These are phyloP conservation scores for Coboldia fuscipes DNA, from an alignment of 1,140 invertebrate species.

Conservation along the genomic window DNA sequence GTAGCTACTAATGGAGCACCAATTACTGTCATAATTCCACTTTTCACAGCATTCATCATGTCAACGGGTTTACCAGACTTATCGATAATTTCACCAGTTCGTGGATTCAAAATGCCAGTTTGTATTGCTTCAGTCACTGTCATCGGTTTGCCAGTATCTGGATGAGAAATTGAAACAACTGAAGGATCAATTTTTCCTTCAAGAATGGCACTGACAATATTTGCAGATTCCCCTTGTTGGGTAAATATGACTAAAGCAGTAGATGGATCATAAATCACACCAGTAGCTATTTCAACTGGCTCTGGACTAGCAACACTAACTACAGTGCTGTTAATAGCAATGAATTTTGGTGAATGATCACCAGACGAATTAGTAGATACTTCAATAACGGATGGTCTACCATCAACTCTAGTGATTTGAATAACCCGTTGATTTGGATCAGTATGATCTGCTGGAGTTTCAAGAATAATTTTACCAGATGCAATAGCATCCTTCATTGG, in stretches of 20 bases:
- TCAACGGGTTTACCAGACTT: slow-evolving; percentile 37
- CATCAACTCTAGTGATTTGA: slow-evolving; percentile 34
- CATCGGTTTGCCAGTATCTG: slow-evolving; percentile 41
- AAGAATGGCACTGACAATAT: slow-evolving; percentile 43
- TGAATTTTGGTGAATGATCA: slow-evolving; percentile 15
- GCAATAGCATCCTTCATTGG: slow-evolving; percentile 64
- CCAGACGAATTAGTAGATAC: slow-evolving; percentile 29
- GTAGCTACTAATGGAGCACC: slow-evolving; percentile 47
- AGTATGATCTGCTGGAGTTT: slow-evolving; percentile 26
- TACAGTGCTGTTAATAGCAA: slow-evolving; percentile 20
- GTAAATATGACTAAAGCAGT: slow-evolving; percentile 49
- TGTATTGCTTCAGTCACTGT: slow-evolving; percentile 53
- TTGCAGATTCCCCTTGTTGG: slow-evolving; percentile 39
- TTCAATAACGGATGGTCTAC: slow-evolving; percentile 42
- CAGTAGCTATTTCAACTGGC: slow-evolving; percentile 41
- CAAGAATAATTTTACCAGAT: slow-evolving; percentile 37
- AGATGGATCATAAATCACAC: slow-evolving; percentile 51
- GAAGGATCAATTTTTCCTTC: slow-evolving; percentile 39
- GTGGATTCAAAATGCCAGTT: slow-evolving; percentile 49
- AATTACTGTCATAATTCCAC: slow-evolving; percentile 43
- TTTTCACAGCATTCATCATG: slow-evolving; percentile 51
- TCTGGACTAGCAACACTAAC: slow-evolving; percentile 29
- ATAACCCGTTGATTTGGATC: slow-evolving; percentile 28
- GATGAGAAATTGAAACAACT: slow-evolving; percentile 56
- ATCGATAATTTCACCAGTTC: slow-evolving; percentile 46